These are phyloP conservation scores for Bufotes viridis DNA, from an alignment of 2,797 vertebrate genomes.

Conservation along the genomic window DNA sequence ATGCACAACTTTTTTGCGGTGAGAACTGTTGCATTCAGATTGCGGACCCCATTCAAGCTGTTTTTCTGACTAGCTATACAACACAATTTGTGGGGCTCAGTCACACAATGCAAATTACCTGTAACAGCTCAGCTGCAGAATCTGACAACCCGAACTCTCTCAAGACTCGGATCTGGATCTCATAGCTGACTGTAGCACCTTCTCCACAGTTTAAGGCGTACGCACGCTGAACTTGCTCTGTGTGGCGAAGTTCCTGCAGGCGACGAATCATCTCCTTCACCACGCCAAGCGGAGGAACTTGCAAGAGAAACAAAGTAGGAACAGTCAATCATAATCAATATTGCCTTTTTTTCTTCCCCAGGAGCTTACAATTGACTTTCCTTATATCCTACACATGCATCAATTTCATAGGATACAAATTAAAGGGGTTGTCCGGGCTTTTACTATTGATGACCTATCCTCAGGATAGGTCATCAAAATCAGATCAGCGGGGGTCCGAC, in stretches of 20 bases:
- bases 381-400: neutral
- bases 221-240: conserved; percentile 93
- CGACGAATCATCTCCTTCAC: conserved; percentile 94
- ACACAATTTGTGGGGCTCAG: no score
- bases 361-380: neutral
- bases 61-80: no score
- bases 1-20: no score
- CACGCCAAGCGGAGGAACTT: conserved; percentile 87
- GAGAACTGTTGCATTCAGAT: no score
- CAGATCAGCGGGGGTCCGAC: no score
- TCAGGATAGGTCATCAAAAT: no score
- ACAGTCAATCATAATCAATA: neutral
- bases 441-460: no score
- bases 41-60: no score
- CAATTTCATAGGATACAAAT: neutral
- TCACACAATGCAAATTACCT: conserved; percentile 76
- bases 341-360: neutral
- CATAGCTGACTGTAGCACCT: conserved; percentile 94
- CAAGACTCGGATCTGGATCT: conserved; percentile 95
- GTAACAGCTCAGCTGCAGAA: conserved; percentile 92
- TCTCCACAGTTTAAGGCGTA: conserved; percentile 96
- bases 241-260: conserved; percentile 92
- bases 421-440: no score
- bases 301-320: conserved; percentile 11
- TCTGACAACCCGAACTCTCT: conserved; percentile 93